These are phyloP conservation scores for Drosophila hamatofila DNA, from an alignment of 2,888 invertebrate species.

Conservation along the genomic window DNA sequence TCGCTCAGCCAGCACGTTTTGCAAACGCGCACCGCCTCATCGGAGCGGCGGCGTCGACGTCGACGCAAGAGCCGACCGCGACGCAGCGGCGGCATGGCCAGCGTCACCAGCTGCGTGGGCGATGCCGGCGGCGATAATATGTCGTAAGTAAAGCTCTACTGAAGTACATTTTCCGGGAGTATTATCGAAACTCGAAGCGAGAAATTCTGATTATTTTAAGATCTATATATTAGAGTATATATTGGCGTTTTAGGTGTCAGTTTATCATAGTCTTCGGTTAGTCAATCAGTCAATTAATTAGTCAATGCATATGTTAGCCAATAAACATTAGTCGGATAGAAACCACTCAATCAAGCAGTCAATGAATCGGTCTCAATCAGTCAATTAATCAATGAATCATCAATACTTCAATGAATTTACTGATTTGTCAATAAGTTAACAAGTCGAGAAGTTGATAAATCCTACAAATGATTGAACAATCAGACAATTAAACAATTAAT, in stretches of 20 bases:
- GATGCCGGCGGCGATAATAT: constrained; percentile 82
- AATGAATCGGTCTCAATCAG: too few relatives aligned
- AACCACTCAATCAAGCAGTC: too few relatives aligned
- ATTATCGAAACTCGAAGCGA: background rate
- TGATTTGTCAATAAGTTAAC: background rate
- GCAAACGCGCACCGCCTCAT: constrained; percentile 84
- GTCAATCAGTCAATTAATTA: too few relatives aligned
- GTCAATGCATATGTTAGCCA: too few relatives aligned
- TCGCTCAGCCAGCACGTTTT: constrained; percentile 84
- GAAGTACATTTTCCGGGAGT: background rate
- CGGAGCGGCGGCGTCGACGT: constrained; percentile 83
- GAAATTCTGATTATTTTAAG: too few relatives aligned
- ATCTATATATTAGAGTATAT: too few relatives aligned
- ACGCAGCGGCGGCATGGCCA: constrained; percentile 80
- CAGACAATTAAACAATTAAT: too few relatives aligned
- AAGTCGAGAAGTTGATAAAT: background rate
- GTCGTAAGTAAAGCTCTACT: constrained; percentile 74
- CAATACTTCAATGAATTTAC: background rate
- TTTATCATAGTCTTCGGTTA: too few relatives aligned
- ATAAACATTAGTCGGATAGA: too few relatives aligned
- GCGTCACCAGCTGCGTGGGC: constrained; percentile 81
- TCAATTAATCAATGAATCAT: background rate
- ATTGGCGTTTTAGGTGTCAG: too few relatives aligned
- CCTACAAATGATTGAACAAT: too few relatives aligned
- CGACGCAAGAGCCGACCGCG: constrained; percentile 84